Conservation (phyloP, 2,797 vertebrate genomes). For the Percopsis omiscomaycus region DNA sequence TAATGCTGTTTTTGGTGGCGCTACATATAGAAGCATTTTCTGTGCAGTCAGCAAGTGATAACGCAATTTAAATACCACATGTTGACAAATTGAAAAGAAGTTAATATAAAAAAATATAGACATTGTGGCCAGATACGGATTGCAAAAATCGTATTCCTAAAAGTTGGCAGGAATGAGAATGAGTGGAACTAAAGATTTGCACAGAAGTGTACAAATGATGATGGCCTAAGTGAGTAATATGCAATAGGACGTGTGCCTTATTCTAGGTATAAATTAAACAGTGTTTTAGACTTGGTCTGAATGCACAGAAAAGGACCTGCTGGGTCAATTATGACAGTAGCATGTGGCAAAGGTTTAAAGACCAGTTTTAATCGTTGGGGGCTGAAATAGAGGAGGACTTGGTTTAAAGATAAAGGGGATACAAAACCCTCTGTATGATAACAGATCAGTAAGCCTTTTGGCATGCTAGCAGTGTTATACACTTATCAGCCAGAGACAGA, state of each 20-base stretch:
- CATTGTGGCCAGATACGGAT: constrained; percentile 4
- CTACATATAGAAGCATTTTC: constrained; percentile 61
- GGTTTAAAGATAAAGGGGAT: constrained; percentile 57
- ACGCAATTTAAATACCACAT: constrained; percentile 46
- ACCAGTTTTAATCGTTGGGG: constrained; percentile 32
- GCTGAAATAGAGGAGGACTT: constrained; percentile 46
- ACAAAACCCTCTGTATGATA: constrained; percentile 55
- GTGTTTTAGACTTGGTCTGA: constrained; percentile 24
- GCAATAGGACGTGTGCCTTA: not conserved
- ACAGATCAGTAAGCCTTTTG: constrained; percentile 34
- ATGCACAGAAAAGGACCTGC: not conserved
- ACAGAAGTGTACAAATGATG: too few relatives aligned
- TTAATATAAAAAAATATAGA: constrained; percentile 57
- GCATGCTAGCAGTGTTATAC: constrained; percentile 37
- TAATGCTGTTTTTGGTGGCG: constrained; percentile 52
- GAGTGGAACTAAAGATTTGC: constrained; percentile 7
- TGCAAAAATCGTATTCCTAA: constrained; percentile 23
- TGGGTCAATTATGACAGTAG: constrained; percentile 34
- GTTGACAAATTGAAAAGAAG: constrained; percentile 66
- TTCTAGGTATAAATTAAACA: constrained; percentile 6
- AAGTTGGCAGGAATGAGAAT: constrained; percentile 7
- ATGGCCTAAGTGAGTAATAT: not conserved
- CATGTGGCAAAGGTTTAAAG: constrained; percentile 66
- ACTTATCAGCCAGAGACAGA: constrained; percentile 46
- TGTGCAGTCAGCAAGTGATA: constrained; percentile 64